phyloP scores from a whole-genome alignment of 2,113 vertebrate species.

The Amphiprion ocellaris region DNA sequence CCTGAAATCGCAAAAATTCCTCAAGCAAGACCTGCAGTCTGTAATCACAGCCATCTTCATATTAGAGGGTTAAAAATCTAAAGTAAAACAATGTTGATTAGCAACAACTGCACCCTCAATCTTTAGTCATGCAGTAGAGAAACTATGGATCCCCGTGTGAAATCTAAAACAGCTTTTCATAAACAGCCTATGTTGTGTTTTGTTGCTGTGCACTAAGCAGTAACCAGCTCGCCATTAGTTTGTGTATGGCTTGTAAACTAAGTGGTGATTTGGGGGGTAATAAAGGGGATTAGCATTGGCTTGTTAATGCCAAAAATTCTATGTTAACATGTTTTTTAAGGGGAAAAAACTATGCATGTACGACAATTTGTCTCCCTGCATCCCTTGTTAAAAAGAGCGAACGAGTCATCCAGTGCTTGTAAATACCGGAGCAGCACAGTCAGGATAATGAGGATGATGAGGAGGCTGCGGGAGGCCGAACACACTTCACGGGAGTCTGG shows the following conservation, averaged over 20 bases:
- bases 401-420: conserved; percentile 61
- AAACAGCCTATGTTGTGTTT: conserved; percentile 26
- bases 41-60: neutral
- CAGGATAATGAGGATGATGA: conserved; percentile 34
- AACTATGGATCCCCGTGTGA: conserved; percentile 16
- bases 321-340: conserved; percentile 7
- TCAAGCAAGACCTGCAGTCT: neutral
- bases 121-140: neutral
- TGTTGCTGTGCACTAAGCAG: conserved; percentile 29
- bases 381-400: conserved; percentile 51
- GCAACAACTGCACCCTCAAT: neutral
- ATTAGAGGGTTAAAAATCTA: too few relatives aligned
- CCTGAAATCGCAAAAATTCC: neutral
- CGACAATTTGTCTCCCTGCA: conserved; percentile 55
- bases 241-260: conserved; percentile 44
- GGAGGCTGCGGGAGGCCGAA: conserved; percentile 7
- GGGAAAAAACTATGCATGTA: conserved; percentile 32
- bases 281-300: conserved; percentile 25
- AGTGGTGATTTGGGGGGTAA: conserved; percentile 23
- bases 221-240: neutral
- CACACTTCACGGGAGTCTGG: conserved; percentile 50
- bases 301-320: conserved; percentile 22
- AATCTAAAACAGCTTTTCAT: neutral
- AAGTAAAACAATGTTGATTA: neutral
- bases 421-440: conserved; percentile 58